Base-by-base conservation (phyloP, 1,140 invertebrate species). In the Apis florea region DNA sequence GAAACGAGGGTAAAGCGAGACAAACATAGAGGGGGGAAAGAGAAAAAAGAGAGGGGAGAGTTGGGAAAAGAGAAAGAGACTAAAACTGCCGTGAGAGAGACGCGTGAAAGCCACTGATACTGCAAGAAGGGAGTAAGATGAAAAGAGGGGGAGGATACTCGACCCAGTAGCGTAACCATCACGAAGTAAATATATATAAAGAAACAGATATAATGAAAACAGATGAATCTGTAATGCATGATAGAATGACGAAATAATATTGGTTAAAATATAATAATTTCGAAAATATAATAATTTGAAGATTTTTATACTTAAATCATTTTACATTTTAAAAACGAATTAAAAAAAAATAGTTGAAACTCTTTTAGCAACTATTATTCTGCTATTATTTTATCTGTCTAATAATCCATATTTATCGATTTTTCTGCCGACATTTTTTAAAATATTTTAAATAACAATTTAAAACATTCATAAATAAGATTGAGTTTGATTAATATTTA, bases 151-250 rank as follows among this genome's bases (percentile, higher is more conserved):
- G 83, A 83, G 72, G 69, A 82, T 80, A 82, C 59, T 72, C 40
- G 69, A 74, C 70, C 70, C 85, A 86, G 71, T 74, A 86, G 83
- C 85, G 85, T 86, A 86, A 85, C 73, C 61, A 80, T 40, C 61
- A 80, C 17, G 15, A 58, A 66, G 15, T 59, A 63, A 64, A 47
- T 61, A 61, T 26, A 13, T 63, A 64, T 47, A 54, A 19, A 61
- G 47, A 21, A 47, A 53, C 19, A 73, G 17, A 64, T 61, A 47
- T 80, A 80, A 64, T 66, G n/a, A n/a, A 74, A 74, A 61, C 61
- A 66, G 70, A 66, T 80, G 49, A 67, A 80, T 66, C 61, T 80
- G 15, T n/a, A 31, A 13, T 63, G 73, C 49, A 31, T 31, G 49
- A 58, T 66, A 51, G 67, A 73, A 73, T 74, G 31, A 66, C 13